A percentile compares a stretch with the other conserved stretches of the same genome.
Conservation (phyloP, 2,888 invertebrate genomes). For the Oxycera nigricornis region DNA sequence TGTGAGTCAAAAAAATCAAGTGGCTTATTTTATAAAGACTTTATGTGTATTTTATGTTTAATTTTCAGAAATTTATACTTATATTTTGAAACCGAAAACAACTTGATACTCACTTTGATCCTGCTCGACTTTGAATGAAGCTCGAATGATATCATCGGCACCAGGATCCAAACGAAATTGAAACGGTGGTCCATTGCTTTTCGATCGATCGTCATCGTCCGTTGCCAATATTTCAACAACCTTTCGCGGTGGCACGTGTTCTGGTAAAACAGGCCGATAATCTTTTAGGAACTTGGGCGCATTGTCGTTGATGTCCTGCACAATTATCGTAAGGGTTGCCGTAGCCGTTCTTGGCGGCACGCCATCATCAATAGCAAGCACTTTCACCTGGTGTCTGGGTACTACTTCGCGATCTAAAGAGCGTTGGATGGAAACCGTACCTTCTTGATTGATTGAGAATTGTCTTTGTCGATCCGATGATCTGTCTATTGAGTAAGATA, state of each 20-base stretch:
- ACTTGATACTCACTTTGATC: conserved; percentile 79
- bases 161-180: conserved; percentile 92
- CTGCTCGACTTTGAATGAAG: conserved; percentile 95
- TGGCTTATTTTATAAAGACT: too few relatives aligned
- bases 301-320: conserved; percentile 95
- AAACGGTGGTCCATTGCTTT: conserved; percentile 97
- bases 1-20: too few relatives aligned
- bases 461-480: conserved; percentile 91
- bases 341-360: conserved; percentile 93
- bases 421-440: conserved; percentile 92
- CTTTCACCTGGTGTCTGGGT: conserved; percentile 94
- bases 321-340: conserved; percentile 91
- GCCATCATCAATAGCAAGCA: conserved; percentile 93
- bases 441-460: conserved; percentile 93
- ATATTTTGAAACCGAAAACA: not conserved
- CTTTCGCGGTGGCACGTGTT: conserved; percentile 89
- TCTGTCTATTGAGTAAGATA: conserved; percentile 90
- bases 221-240: conserved; percentile 93
- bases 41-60: too few relatives aligned
- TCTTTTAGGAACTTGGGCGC: conserved; percentile 92
- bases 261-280: conserved; percentile 89
- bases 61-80: too few relatives aligned
- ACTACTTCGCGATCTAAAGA: conserved; percentile 93
- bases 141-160: conserved; percentile 90
- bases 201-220: conserved; percentile 91